Conservation (phyloP, 2,797 vertebrate species). For the Anableps anableps region DNA sequence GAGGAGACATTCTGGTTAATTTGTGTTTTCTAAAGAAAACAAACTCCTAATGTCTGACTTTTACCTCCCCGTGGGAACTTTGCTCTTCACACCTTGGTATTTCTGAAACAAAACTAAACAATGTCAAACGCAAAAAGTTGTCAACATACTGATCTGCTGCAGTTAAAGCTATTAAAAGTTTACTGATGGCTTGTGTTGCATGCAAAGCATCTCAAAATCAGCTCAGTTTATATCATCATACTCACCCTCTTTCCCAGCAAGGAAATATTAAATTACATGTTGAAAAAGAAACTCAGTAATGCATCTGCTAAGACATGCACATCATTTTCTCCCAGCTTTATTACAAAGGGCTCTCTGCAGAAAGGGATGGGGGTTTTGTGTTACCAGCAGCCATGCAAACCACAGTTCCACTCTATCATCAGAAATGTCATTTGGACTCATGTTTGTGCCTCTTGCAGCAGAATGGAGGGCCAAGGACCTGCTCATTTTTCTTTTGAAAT, state of each 20-base stretch:
- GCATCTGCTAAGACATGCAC: too few species aligned
- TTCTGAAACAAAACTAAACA: background rate
- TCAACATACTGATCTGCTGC: background rate
- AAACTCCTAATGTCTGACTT: background rate
- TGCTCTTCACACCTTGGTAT: background rate
- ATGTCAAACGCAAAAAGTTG: background rate
- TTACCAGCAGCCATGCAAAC: slow-evolving; percentile 10
- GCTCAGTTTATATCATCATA: background rate
- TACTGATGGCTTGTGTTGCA: background rate
- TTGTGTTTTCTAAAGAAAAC: slow-evolving; percentile 6
- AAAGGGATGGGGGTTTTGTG: background rate
- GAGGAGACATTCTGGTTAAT: background rate
- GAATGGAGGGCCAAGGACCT: background rate
- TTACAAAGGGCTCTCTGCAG: slow-evolving; percentile 1
- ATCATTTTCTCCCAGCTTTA: slow-evolving; percentile 17
- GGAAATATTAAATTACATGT: slow-evolving; percentile 6
- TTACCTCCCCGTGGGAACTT: background rate
- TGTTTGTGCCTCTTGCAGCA: background rate
- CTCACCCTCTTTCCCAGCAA: background rate
- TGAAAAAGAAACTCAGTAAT: slow-evolving; percentile 11
- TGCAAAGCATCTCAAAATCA: background rate
- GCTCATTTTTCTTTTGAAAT: background rate
- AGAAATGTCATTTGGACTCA: background rate
- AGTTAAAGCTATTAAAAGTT: background rate
- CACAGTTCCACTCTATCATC: background rate